phyloP scores from a whole-genome alignment of 2,888 invertebrate species.

The Strigamia maritima region DNA sequence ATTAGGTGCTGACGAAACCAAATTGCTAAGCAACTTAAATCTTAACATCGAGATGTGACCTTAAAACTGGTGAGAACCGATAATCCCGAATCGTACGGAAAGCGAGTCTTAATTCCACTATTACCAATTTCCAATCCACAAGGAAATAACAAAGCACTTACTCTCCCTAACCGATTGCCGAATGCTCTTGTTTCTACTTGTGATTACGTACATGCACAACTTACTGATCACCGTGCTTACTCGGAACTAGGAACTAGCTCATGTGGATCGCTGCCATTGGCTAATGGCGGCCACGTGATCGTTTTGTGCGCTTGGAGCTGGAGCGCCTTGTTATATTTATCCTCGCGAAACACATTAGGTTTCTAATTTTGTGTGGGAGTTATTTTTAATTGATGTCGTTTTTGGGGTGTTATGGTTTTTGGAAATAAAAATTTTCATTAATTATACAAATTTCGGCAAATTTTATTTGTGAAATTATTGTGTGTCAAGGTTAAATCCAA shows the following conservation, averaged over 20 bases:
- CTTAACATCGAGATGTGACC: not conserved
- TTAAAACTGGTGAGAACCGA: not conserved
- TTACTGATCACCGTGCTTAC: not conserved
- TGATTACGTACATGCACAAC: slow-evolving; percentile 35
- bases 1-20: not conserved
- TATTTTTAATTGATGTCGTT: not conserved
- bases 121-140: not conserved
- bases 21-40: slow-evolving; percentile 5
- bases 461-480: not conserved
- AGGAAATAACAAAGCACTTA: slow-evolving; percentile 33
- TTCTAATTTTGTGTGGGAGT: not conserved
- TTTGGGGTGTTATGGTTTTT: not conserved
- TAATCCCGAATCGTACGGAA: not conserved
- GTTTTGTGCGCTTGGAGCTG: not conserved
- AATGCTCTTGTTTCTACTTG: slow-evolving; percentile 26
- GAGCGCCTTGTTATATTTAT: not conserved
- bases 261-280: slow-evolving; percentile 38
- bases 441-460: not conserved
- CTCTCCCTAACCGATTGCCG: slow-evolving; percentile 38
- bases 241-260: not conserved
- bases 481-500: slow-evolving; percentile 9
- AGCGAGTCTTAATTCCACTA: not conserved
- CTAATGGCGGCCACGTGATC: not conserved
- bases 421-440: not conserved
- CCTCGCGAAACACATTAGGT: not conserved